Evolutionary conservation across 1,140 invertebrate species (phyloP).

Genomic region (Pentalonia nigronervosa): DNA sequence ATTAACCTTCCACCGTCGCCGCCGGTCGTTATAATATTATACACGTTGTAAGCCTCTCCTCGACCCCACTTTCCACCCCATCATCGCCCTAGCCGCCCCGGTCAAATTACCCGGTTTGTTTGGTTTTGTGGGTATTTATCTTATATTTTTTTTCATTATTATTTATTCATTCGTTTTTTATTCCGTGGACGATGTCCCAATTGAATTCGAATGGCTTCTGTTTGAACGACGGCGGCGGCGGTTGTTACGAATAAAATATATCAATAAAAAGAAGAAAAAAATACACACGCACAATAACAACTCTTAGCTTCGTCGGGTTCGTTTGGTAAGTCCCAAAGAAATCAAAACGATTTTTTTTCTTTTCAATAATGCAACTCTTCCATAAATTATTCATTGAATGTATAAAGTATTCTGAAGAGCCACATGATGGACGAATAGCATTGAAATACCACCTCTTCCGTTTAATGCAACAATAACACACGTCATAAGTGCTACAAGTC

Average conservation of each 20-base stretch:
- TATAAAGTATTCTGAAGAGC: neutral
- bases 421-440: neutral
- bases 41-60: neutral
- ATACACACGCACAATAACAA: neutral
- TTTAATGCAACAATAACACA: neutral
- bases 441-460: neutral
- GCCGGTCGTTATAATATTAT: neutral
- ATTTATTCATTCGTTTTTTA: slow-evolving; percentile 1
- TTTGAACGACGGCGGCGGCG: slow-evolving; percentile 18
- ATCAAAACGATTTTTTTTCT: neutral
- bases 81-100: neutral
- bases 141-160: neutral
- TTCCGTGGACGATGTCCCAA: neutral
- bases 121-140: slow-evolving; percentile 10
- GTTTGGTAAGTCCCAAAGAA: neutral
- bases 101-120: slow-evolving; percentile 30
- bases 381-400: neutral
- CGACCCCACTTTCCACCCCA: neutral
- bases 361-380: neutral
- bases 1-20: neutral
- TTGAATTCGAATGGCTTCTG: slow-evolving; percentile 34
- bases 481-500: neutral
- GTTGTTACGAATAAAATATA: slow-evolving; percentile 30
- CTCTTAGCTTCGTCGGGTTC: neutral
- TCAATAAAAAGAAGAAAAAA: neutral